A percentile compares a stretch with the other conserved stretches of the same genome.
These are phyloP conservation scores for Drosophila formosana DNA, from an alignment of 2,888 invertebrate genomes.

Conservation along the genomic window DNA sequence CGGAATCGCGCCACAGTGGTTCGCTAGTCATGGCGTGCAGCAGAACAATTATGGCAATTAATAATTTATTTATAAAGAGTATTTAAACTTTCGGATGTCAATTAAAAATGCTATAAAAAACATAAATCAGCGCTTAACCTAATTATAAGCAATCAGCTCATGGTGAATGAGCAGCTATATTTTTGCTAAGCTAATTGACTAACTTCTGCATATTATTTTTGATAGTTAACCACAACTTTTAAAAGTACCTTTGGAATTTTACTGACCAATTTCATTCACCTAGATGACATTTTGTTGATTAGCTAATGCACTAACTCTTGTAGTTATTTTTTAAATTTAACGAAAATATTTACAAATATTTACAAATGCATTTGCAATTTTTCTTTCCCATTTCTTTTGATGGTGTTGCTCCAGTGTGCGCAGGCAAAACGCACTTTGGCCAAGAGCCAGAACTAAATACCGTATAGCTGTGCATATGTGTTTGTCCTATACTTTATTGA, in stretches of 20 bases:
- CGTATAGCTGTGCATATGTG: conserved; percentile 24
- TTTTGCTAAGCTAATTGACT: not conserved
- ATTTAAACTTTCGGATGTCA: not conserved
- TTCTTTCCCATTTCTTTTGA: not conserved
- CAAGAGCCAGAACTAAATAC: conserved; percentile 45
- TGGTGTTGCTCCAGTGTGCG: conserved; percentile 29
- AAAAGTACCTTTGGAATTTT: no score
- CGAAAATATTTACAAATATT: no score
- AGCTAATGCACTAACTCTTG: no score
- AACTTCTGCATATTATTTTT: not conserved
- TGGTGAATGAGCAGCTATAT: not conserved
- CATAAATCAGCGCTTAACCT: not conserved
- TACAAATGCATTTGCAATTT: no score
- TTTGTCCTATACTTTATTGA: conserved; percentile 67
- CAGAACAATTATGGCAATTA: not conserved
- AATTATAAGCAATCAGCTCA: not conserved
- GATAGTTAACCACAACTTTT: no score
- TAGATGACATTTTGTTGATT: no score
- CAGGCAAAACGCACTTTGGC: conserved; percentile 65
- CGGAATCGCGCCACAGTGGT: conserved; percentile 40
- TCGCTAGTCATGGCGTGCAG: not conserved
- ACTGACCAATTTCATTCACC: no score
- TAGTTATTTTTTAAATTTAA: not conserved
- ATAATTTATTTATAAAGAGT: not conserved
- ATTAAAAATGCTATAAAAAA: not conserved